These are phyloP conservation scores for Oxystoma pomonae DNA, from an alignment of 2,888 invertebrate genomes.

Conservation along the genomic window DNA sequence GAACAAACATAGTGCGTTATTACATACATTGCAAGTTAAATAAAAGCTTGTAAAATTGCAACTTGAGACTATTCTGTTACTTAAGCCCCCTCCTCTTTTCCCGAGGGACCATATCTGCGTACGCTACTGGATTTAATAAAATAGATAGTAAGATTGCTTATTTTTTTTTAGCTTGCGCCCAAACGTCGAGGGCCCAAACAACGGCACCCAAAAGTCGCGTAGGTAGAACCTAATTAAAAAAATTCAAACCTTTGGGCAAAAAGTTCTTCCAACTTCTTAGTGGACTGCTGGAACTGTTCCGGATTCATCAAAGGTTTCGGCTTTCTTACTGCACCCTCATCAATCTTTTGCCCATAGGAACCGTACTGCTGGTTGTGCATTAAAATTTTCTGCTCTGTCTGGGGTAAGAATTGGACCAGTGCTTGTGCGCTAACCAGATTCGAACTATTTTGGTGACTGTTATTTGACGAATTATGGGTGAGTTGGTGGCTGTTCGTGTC, in stretches of 20 bases:
- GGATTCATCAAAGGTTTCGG: slow-evolving; percentile 40
- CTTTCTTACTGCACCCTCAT: slow-evolving; percentile 32
- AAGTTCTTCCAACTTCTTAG: slow-evolving; percentile 48
- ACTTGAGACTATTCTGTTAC: too few relatives aligned
- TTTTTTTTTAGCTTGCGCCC: too few relatives aligned
- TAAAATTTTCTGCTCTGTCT: slow-evolving; percentile 40
- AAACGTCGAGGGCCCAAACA: too few relatives aligned
- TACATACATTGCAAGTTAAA: too few relatives aligned
- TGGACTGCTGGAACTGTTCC: slow-evolving; percentile 47
- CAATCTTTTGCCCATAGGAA: slow-evolving; percentile 21
- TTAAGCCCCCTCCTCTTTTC: too few relatives aligned
- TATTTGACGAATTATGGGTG: slow-evolving; percentile 34
- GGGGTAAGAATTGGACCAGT: slow-evolving; percentile 43
- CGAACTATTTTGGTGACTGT: slow-evolving; percentile 36
- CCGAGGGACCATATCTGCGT: too few relatives aligned
- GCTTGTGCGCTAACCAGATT: slow-evolving; percentile 23
- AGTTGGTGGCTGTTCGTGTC: slow-evolving; percentile 23
- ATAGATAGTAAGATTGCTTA: too few relatives aligned
- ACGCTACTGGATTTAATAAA: too few relatives aligned
- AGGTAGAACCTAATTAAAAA: too few relatives aligned
- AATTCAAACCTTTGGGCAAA: slow-evolving; percentile 37
- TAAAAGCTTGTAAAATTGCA: too few relatives aligned
- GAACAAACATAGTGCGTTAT: too few relatives aligned
- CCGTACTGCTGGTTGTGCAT: slow-evolving; percentile 25
- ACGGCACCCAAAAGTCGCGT: too few relatives aligned